phyloP scores from a whole-genome alignment of 1,140 invertebrate species.

The Ceratosolen fusciceps region DNA sequence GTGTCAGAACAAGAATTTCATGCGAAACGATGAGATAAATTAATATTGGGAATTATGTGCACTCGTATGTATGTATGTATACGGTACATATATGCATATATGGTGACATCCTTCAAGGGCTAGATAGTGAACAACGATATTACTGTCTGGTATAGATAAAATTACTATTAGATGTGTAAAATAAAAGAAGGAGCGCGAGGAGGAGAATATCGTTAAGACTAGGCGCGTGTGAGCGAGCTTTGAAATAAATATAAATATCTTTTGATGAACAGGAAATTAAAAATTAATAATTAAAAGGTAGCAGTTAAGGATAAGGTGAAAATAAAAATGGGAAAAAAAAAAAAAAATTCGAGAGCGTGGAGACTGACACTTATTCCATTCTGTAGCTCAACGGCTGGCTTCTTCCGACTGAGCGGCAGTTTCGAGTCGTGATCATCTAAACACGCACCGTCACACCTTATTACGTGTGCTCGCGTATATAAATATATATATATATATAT shows the following conservation, averaged over 20 bases:
- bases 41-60: neutral
- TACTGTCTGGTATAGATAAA: constrained; percentile 58
- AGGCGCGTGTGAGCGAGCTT: constrained; percentile 59
- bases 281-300: constrained; percentile 41
- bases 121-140: constrained; percentile 56
- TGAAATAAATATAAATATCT: constrained; percentile 51
- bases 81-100: constrained; percentile 28
- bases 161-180: constrained; percentile 61
- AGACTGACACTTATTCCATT: constrained; percentile 55
- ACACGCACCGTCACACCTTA: constrained; percentile 49
- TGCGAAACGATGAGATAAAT: neutral
- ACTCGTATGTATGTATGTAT: neutral
- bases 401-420: constrained; percentile 51
- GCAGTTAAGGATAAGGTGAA: constrained; percentile 21
- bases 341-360: constrained; percentile 57
- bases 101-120: constrained; percentile 49
- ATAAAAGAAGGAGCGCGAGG: too few species aligned
- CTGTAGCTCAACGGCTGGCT: constrained; percentile 50
- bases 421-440: constrained; percentile 52
- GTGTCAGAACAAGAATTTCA: neutral
- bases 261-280: constrained; percentile 52
- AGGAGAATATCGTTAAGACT: constrained; percentile 51
- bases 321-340: constrained; percentile 6
- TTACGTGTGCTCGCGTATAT: too few species aligned
- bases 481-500: too few species aligned